These are phyloP conservation scores for Chaetura pelagica DNA, from an alignment of 2,113 vertebrate genomes.

Conservation along the genomic window DNA sequence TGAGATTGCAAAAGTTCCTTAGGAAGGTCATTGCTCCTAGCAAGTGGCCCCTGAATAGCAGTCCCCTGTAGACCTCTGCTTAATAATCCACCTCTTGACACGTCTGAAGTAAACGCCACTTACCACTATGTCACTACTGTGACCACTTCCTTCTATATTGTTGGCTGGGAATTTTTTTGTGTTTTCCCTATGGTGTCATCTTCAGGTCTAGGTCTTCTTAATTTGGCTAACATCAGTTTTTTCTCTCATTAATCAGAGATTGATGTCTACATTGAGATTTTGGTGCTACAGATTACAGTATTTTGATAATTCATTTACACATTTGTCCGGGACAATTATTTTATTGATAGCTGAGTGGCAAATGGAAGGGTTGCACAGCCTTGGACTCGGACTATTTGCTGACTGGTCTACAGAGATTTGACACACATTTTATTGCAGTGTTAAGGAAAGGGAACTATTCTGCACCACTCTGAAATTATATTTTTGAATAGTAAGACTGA, in stretches of 20 bases:
- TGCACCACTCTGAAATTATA: background rate
- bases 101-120: background rate
- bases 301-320: background rate
- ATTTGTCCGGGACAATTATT: background rate
- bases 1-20: background rate
- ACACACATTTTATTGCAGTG: background rate
- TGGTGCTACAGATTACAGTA: background rate
- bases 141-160: background rate
- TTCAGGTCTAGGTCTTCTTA: background rate
- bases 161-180: background rate
- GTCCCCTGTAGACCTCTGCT: background rate
- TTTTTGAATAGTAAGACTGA: background rate
- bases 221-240: background rate
- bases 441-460: background rate
- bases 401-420: background rate
- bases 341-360: background rate
- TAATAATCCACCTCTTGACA: background rate
- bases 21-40: background rate
- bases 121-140: background rate
- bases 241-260: background rate
- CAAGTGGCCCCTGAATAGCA: accelerated
- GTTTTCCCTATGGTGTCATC: background rate
- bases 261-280: background rate
- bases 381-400: background rate
- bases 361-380: background rate